Evolutionary conservation across 2,888 invertebrate genomes (phyloP), one percentile per base, ranked within the genome.

Genomic region (Fragum whitleyi): DNA sequence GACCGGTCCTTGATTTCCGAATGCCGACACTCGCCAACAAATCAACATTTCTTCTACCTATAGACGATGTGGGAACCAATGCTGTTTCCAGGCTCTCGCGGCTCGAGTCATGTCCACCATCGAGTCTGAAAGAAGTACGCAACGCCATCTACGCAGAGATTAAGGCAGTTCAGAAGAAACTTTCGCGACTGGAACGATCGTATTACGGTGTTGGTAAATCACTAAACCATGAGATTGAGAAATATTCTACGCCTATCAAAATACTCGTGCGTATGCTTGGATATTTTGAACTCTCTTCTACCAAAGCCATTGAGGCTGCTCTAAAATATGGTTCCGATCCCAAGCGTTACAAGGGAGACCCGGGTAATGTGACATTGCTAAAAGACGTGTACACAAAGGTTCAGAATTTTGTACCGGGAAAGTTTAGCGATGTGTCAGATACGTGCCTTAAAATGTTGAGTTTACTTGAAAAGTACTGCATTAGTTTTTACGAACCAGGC

Each of bases 401-500:
- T 14, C 86, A 87, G 68, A 82, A 86, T 11, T 90, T 85, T 67
- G 87, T 92, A 19, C 92, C 92, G 0, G 86, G 76, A 29, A 90
- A 87, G 71, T 83, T 90, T 29, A 72, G 74, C n/a, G 88, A 85
- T 11, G 71, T 90, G 7, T 67, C 89, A 0, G 83, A 83, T 19
- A 81, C 85, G 1, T 89, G 90, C 74, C 78, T 86, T 19, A 88
- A 84, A 47, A 83, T 92, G 28, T 75, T 90, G 16, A 80, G 86
- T 32, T 81, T 88, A 6, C 62, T 91, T 36, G 88, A 88, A 62
- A 92, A 90, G 77, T 92, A 92, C 74, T 92, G 91, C 77, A 86
- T 92, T 14, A 92, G 91, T 81, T 92, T 92, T 67, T 91, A 92
- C 79, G 88, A 90, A 39, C 81, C 86, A 0, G 89, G 90, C 9